Evolutionary conservation across 2,113 vertebrate species (phyloP).

Genomic region (Caracal caracal): DNA sequence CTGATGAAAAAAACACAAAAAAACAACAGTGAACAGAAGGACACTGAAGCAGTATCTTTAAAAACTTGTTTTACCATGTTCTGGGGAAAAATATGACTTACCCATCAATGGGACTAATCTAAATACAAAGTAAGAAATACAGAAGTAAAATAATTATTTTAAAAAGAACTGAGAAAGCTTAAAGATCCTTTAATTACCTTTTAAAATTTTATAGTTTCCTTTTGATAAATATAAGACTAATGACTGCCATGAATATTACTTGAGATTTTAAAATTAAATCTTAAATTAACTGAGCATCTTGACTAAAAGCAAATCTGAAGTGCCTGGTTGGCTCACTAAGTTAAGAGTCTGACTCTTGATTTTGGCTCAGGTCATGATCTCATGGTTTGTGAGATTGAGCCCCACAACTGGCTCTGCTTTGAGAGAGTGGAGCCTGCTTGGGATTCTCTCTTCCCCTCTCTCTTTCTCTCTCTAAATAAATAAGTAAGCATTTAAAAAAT

Average conservation of each 20-base stretch:
- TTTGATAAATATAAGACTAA: slow-evolving; percentile 15
- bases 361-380: no score
- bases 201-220: not conserved
- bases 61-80: not conserved
- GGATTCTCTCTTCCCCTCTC: no score
- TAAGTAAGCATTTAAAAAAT: no score
- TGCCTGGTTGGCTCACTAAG: no score
- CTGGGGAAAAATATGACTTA: not conserved
- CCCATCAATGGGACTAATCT: not conserved
- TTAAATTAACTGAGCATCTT: slow-evolving; percentile 26
- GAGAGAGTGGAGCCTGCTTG: no score
- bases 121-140: not conserved
- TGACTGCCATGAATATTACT: not conserved
- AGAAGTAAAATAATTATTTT: slow-evolving; percentile 44
- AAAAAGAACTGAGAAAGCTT: not conserved
- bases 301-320: not conserved
- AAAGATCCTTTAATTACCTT: not conserved
- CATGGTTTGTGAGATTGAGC: no score
- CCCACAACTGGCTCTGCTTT: no score
- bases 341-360: no score
- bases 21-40: not conserved
- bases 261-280: slow-evolving; percentile 37
- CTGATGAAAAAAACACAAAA: not conserved
- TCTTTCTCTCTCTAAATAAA: no score
- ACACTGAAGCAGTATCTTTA: not conserved